Evolutionary conservation across 2,888 invertebrate species (phyloP).

Genomic region (Oasisia sp.): DNA sequence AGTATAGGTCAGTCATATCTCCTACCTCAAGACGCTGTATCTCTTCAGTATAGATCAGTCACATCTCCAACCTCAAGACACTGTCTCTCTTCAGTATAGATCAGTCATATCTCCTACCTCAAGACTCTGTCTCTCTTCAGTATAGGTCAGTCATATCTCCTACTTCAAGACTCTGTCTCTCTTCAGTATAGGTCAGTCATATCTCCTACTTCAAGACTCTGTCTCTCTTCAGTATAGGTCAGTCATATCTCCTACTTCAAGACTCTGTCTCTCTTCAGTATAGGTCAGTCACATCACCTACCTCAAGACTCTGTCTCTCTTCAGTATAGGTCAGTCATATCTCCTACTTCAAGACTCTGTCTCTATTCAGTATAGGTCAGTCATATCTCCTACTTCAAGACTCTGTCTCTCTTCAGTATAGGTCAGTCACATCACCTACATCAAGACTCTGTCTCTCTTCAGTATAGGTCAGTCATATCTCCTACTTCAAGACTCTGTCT

Average conservation of each 20-base stretch:
- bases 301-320: conserved; percentile 84
- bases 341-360: conserved; percentile 83
- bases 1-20: conserved; percentile 74
- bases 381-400: conserved; percentile 77
- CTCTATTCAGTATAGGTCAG: conserved; percentile 83
- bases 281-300: conserved; percentile 78
- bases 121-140: conserved; percentile 86
- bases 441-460: conserved; percentile 86
- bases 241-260: conserved; percentile 76
- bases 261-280: conserved; percentile 84
- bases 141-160: conserved; percentile 73
- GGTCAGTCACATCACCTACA: conserved; percentile 77
- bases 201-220: conserved; percentile 82
- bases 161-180: conserved; percentile 85
- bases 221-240: conserved; percentile 84
- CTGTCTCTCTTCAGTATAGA: conserved; percentile 85
- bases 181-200: conserved; percentile 78
- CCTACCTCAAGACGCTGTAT: conserved; percentile 85
- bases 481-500: conserved; percentile 85
- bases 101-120: conserved; percentile 74
- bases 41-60: conserved; percentile 81
- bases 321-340: conserved; percentile 76
- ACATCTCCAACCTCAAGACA: conserved; percentile 78
- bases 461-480: conserved; percentile 74
- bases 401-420: conserved; percentile 84